These are phyloP conservation scores for Yponomeuta sedellus DNA, from an alignment of 2,888 invertebrate genomes.

Conservation along the genomic window DNA sequence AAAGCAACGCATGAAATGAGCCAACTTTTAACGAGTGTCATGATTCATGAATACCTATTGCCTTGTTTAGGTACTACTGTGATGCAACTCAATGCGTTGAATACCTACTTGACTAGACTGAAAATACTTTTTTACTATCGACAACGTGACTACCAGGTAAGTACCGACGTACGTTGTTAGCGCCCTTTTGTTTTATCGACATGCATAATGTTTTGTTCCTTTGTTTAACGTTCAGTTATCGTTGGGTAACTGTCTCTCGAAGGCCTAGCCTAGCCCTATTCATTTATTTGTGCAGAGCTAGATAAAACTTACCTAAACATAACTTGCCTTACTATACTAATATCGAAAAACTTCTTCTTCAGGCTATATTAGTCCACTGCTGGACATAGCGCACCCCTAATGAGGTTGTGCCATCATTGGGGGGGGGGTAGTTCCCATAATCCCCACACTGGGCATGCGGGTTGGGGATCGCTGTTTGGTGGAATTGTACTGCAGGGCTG, in stretches of 20 bases:
- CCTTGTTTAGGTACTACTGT: conserved; percentile 4
- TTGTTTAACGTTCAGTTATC: background rate
- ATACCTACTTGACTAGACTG: background rate
- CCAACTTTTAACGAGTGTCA: background rate
- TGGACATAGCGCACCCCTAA: no score
- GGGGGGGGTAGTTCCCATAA: no score
- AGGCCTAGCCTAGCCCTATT: background rate
- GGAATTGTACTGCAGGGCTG: no score
- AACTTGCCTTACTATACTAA: no score
- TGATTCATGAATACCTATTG: background rate
- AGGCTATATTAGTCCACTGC: no score
- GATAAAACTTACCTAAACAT: background rate
- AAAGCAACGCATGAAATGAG: background rate
- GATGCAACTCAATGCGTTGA: background rate
- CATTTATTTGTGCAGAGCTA: background rate
- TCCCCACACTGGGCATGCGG: no score
- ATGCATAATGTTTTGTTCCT: background rate
- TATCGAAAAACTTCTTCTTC: no score
- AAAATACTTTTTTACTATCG: background rate
- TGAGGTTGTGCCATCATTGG: no score
- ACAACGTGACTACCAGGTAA: background rate
- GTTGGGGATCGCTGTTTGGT: no score
- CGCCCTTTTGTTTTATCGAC: background rate
- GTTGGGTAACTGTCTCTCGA: background rate
- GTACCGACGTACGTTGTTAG: background rate